Evolutionary conservation across 2,888 invertebrate genomes (phyloP).

Genomic region (Ornithoptera alexandrae): DNA sequence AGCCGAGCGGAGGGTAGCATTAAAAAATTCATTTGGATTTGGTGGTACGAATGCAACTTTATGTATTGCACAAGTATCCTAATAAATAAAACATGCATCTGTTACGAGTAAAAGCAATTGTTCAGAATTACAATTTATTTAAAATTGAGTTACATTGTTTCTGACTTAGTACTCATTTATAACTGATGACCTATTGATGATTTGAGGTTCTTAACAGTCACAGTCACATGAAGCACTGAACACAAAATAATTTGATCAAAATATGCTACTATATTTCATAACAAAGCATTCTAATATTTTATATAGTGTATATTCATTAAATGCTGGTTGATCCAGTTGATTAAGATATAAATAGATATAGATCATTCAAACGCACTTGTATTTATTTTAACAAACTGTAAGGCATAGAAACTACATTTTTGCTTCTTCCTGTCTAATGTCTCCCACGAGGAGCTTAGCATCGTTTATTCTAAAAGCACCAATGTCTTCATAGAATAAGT

Average conservation of each 20-base stretch:
- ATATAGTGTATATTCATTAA: constrained; percentile 72
- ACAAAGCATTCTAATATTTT: constrained; percentile 75
- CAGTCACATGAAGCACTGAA: constrained; percentile 68
- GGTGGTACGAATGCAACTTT: constrained; percentile 98
- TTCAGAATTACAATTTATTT: constrained; percentile 75
- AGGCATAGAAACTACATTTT: constrained; percentile 12
- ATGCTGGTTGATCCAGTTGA: constrained; percentile 73
- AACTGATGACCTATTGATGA: constrained; percentile 56
- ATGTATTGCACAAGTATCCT: constrained; percentile 76
- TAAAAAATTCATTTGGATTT: constrained; percentile 99
- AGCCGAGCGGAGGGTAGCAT: constrained; percentile 82
- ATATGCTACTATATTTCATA: constrained; percentile 73
- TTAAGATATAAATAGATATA: constrained; percentile 41
- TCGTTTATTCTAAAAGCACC: constrained; percentile 46
- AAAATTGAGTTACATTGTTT: constrained; percentile 78
- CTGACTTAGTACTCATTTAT: constrained; percentile 66
- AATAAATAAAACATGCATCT: constrained; percentile 25
- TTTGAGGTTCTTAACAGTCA: constrained; percentile 49
- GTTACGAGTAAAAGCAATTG: constrained; percentile 31
- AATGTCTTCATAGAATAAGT: constrained; percentile 36
- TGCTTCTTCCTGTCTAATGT: constrained; percentile 2
- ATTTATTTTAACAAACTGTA: constrained; percentile 32
- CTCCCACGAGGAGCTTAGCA: background rate
- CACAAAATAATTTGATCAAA: constrained; percentile 75
- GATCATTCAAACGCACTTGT: constrained; percentile 68